These are phyloP conservation scores for Gila robusta DNA, from an alignment of 2,797 vertebrate species.

Conservation along the genomic window DNA sequence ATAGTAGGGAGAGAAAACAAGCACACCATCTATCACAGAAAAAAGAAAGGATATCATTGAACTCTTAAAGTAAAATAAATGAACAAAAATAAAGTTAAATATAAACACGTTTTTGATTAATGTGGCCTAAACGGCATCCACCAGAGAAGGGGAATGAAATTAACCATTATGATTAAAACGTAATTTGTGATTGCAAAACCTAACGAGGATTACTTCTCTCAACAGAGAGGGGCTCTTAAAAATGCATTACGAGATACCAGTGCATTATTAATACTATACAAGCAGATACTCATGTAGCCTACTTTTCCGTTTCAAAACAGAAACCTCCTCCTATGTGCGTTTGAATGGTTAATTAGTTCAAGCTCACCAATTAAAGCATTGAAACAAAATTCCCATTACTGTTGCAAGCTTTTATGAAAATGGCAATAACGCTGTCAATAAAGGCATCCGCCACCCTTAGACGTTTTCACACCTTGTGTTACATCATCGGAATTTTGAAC, in stretches of 20 bases:
- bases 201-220: conserved; percentile 3
- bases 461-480: not conserved
- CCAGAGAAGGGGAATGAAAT: not conserved
- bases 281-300: not conserved
- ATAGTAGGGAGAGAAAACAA: not conserved
- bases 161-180: not conserved
- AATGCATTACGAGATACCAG: not conserved
- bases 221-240: not conserved
- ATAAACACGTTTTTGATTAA: no score
- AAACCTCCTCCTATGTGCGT: not conserved
- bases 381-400: not conserved
- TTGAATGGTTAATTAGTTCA: conserved; percentile 1
- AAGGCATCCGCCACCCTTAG: not conserved
- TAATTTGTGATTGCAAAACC: conserved; percentile 13
- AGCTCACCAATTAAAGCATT: conserved; percentile 2
- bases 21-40: not conserved
- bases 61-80: not conserved
- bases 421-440: no score
- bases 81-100: not conserved
- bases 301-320: not conserved
- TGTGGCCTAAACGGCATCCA: no score
- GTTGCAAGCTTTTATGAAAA: conserved; percentile 16
- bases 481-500: not conserved
- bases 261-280: conserved; percentile 24
- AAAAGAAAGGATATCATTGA: not conserved